Evolutionary conservation across 2,888 invertebrate species (phyloP).

Genomic region (Papilio gigon): DNA sequence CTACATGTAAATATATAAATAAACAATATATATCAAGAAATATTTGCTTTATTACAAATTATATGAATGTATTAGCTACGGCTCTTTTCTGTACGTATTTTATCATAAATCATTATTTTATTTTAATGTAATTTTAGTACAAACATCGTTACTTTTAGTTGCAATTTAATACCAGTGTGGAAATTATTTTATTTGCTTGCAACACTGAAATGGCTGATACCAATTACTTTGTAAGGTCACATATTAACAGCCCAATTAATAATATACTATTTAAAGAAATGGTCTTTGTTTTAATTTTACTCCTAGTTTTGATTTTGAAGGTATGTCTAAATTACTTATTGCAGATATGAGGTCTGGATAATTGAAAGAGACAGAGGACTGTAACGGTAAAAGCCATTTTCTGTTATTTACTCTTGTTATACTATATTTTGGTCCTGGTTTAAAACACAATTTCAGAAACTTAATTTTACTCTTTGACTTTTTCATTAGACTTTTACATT

Average conservation of each 20-base stretch:
- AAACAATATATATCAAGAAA: slow-evolving; percentile 8
- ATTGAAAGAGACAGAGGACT: no score
- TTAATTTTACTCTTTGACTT: no score
- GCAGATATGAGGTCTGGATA: no score
- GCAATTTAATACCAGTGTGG: slow-evolving; percentile 65
- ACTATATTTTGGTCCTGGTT: no score
- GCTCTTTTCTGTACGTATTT: slow-evolving; percentile 26
- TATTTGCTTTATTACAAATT: slow-evolving; percentile 11
- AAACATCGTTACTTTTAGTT: slow-evolving; percentile 61
- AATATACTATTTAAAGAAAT: slow-evolving; percentile 50
- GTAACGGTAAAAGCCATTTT: no score
- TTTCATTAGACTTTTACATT: no score
- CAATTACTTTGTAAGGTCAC: slow-evolving; percentile 75
- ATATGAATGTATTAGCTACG: slow-evolving; percentile 25
- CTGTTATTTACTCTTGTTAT: no score
- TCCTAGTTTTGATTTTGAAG: slow-evolving; percentile 1
- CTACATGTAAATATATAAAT: slow-evolving; percentile 37
- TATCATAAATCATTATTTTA: slow-evolving; percentile 45
- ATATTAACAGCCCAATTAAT: slow-evolving; percentile 59
- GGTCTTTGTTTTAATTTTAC: slow-evolving; percentile 41
- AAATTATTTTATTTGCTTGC: slow-evolving; percentile 56
- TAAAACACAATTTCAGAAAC: no score
- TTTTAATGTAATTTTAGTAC: slow-evolving; percentile 60
- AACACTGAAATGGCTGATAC: slow-evolving; percentile 70
- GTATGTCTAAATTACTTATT: no score